Conservation (phyloP, 2,797 vertebrate genomes). For the Manis pentadactyla region DNA sequence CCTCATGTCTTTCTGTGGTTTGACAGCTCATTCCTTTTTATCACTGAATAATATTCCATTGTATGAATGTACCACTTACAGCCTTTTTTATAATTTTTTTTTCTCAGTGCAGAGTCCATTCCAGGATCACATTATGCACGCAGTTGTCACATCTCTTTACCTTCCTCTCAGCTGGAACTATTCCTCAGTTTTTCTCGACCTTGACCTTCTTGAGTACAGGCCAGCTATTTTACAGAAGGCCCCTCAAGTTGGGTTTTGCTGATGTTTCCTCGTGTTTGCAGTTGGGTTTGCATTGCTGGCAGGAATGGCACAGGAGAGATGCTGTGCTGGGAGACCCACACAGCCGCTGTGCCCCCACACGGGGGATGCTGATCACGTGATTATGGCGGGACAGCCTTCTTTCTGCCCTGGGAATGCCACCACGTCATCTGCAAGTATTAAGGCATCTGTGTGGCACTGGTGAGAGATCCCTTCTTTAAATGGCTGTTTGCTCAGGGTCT, state of each 20-base stretch:
- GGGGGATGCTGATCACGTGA: not conserved
- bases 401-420: not conserved
- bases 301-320: not conserved
- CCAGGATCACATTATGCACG: not conserved
- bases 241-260: not conserved
- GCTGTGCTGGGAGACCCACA: not conserved
- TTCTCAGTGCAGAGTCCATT: not conserved
- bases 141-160: not conserved
- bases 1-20: not conserved
- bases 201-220: not conserved
- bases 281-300: not conserved
- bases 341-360: rapidly evolving
- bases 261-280: not conserved
- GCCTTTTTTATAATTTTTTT: not conserved
- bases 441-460: rapidly evolving
- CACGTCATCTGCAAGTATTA: too few relatives aligned
- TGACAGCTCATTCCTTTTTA: not conserved
- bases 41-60: rapidly evolving
- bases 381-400: too few relatives aligned
- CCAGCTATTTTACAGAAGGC: not conserved
- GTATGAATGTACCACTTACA: not conserved
- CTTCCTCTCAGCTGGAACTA: not conserved
- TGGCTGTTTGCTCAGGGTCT: rapidly evolving
- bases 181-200: not conserved
- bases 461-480: not conserved